Evolutionary conservation across 2,888 invertebrate genomes (phyloP), one percentile per base, ranked within the genome.

Genomic region (Cantharis flavilabris): DNA sequence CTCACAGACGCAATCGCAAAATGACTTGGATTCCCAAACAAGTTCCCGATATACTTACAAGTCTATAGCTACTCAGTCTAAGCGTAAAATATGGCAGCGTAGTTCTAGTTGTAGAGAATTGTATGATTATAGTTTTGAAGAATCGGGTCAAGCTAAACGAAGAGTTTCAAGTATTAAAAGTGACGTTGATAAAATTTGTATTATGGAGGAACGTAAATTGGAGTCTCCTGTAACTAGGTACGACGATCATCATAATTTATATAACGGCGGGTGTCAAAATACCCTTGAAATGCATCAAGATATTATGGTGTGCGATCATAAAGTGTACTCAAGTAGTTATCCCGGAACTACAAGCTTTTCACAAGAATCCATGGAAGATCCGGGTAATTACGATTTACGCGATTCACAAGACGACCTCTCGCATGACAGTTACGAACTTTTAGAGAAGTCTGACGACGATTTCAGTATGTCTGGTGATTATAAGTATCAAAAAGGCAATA

Each of bases 391-490:
- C 81, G 92, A 92, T 82, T 89, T 93, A 78, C 89, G 90, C 69
- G 93, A 92, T 80, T 96, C 96, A 10, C 96, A 96, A 87, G 96
- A 96, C 86, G 96, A 96, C 88, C 89, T 96, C 30, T 95, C 96
- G 33, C 96, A 96, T 87, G 96, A 96, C 87, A 96, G 96, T 84
- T 96, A 96, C 87, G 96, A 96, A 87, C 89, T 96, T 23, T 89
- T 96, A 79, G 96, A 96, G 86, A 94, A 94, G 85, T 93, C 94
- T 77, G 92, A 92, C 83, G 94, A 92, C 84, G 91, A 92, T 84
- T 90, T 88, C 76, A 89, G 90, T 78, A 86, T 86, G 26, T 86
- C 86, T 16, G 87, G 85, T 65, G 88, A 88, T 64, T 87, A 85
- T 64, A 67, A 86, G 75, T 85, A 87, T 76, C 80, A 82, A 23